Evolutionary conservation across 1,140 invertebrate species (phyloP).

Genomic region (Scylla paramamosain): DNA sequence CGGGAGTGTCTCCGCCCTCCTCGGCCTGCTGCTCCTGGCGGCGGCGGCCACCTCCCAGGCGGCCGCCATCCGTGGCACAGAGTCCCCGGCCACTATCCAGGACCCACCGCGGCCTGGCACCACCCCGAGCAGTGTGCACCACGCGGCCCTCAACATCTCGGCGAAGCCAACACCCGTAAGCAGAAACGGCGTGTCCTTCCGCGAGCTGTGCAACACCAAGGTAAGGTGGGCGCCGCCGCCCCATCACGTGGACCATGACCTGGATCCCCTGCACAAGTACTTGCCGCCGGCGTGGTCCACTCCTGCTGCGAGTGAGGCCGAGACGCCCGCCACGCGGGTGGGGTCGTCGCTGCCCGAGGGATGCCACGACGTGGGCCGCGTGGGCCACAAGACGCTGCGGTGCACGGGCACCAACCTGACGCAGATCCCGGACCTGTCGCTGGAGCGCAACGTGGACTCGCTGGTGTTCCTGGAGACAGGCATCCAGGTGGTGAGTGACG

Average conservation of each 20-base stretch:
- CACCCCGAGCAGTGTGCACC: background rate
- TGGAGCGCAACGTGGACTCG: background rate
- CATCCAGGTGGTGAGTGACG: constrained; percentile 37
- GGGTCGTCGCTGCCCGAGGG: constrained; percentile 15
- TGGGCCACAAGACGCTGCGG: background rate
- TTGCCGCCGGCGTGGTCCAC: background rate
- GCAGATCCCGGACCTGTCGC: background rate
- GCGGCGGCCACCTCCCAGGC: background rate
- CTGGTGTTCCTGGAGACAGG: constrained; percentile 27
- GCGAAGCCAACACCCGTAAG: background rate
- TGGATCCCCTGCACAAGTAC: background rate
- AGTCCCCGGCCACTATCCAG: background rate
- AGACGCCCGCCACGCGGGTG: background rate
- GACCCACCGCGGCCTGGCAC: background rate
- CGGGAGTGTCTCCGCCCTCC: background rate
- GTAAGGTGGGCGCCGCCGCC: background rate
- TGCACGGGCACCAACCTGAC: constrained; percentile 41
- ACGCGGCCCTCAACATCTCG: background rate
- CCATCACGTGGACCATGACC: background rate
- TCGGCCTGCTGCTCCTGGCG: background rate
- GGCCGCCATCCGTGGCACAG: background rate
- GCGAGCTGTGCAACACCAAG: background rate
- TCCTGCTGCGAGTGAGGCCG: background rate
- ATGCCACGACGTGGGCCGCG: background rate
- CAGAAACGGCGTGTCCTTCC: background rate